Conservation (phyloP, 1,140 invertebrate species). For the Thaumetopoea pityocampa region DNA sequence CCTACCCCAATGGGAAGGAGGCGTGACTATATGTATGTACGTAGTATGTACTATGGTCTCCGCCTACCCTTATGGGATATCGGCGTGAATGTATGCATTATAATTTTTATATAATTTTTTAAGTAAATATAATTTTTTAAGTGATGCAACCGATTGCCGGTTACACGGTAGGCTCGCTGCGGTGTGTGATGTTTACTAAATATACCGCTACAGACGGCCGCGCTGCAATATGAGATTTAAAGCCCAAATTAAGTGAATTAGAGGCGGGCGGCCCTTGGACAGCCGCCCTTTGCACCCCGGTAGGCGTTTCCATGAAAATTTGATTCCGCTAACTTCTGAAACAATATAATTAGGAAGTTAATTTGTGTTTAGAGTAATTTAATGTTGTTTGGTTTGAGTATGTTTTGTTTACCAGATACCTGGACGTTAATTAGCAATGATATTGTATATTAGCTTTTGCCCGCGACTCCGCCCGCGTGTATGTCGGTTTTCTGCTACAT, state of each 20-base stretch:
- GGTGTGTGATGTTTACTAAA: constrained; percentile 62
- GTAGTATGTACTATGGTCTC: too few species aligned
- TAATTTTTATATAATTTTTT: too few species aligned
- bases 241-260: constrained; percentile 69
- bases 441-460: too few species aligned
- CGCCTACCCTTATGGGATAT: too few species aligned
- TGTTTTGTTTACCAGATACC: neutral
- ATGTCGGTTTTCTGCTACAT: too few species aligned
- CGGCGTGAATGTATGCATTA: too few species aligned
- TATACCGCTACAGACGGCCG: too few species aligned
- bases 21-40: too few species aligned
- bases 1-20: too few species aligned
- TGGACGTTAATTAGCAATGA: neutral
- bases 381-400: neutral
- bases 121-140: too few species aligned
- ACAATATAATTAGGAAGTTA: constrained; percentile 9
- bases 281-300: constrained; percentile 8
- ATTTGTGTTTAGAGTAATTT: constrained; percentile 10
- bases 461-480: too few species aligned
- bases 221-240: constrained; percentile 70
- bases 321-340: constrained; percentile 6
- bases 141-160: neutral
- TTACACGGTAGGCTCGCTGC: constrained; percentile 21
- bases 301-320: constrained; percentile 9
- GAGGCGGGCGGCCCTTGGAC: constrained; percentile 26